Percentiles rank a stretch among this genome's conserved stretches.
These are phyloP conservation scores for Sebastes trivittatus DNA, from an alignment of 2,797 vertebrate genomes.

Conservation along the genomic window DNA sequence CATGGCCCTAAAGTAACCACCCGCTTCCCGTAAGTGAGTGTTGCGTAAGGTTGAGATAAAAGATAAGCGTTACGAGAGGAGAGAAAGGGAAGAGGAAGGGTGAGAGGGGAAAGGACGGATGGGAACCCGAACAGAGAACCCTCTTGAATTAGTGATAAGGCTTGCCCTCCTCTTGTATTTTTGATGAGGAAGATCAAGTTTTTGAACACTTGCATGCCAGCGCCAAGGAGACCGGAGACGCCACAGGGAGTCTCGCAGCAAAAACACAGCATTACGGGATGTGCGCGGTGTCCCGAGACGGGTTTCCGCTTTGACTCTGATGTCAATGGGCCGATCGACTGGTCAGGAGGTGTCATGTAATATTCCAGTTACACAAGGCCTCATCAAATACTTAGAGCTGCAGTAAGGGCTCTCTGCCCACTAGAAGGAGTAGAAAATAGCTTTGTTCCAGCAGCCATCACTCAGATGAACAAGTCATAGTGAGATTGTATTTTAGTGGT, in stretches of 20 bases:
- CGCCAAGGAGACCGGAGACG: background rate
- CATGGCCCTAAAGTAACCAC: background rate
- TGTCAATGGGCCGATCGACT: background rate
- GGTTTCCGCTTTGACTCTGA: conserved; percentile 27
- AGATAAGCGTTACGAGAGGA: background rate
- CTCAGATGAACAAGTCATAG: too few relatives aligned
- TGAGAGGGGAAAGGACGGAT: background rate
- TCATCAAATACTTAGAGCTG: background rate
- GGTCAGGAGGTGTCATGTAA: conserved; percentile 5
- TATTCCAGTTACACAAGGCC: conserved; percentile 18
- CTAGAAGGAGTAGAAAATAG: background rate
- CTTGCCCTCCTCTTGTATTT: conserved; percentile 61
- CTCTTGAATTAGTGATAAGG: conserved; percentile 71
- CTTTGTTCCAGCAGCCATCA: too few relatives aligned
- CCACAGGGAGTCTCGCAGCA: conserved; percentile 19
- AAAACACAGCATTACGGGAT: conserved; percentile 1
- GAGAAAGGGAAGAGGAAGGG: conserved; percentile 9
- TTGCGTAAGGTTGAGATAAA: conserved; percentile 41
- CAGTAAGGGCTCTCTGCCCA: background rate
- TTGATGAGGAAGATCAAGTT: conserved; percentile 67
- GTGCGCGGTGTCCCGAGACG: background rate
- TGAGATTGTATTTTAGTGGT: too few relatives aligned
- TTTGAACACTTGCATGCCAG: conserved; percentile 40
- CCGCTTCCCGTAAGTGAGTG: background rate
- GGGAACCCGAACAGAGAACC: conserved; percentile 54